Evolutionary conservation across 2,888 invertebrate species (phyloP), one percentile per base, ranked within the genome.

Genomic region (Chouioia cunea): DNA sequence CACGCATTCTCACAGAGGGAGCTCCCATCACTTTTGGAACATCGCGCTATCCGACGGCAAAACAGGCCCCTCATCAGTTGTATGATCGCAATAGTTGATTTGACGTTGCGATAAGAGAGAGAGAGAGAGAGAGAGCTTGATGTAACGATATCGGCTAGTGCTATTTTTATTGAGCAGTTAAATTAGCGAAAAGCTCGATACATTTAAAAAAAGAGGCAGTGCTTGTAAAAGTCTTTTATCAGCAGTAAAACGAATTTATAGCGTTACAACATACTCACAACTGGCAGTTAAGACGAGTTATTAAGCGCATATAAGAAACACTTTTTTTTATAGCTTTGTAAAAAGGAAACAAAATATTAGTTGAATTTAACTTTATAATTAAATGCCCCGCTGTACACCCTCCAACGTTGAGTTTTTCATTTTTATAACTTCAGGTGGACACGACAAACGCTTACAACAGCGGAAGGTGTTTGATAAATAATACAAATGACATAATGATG

Each of bases 181-280:
- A 73, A 73, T 73, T 73, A 73, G 66, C 64, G 23, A 71, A 65
- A 70, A 65, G 67, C 67, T 67, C 70, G 62, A 67, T 52, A 70
- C 65, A 62, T 65, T 56, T 67, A 60, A 64, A 64, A 70, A 64
- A 65, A 65, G 56, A 59, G 56, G 54, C 70, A 67, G 65, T 67
- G 27, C 67, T 65, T 65, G 70, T 73, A 70, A 66, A 70, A 73
- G 70, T 73, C 70, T 70, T 73, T 73, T 73, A 73, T 73, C 73
- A 73, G 73, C 67, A 73, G 67, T 73, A 70, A 73, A 73, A 67
- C 43, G 70, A 73, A 73, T 73, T 73, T 73, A 73, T 73, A 73
- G 73, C 73, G 73, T 73, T 73, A 70, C 73, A 69, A 73, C 70
- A 66, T 70, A 65, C 70, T 56, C 50, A n/a, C 57, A 36, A 58